Evolutionary conservation across 2,113 vertebrate genomes (phyloP).

Genomic region (Etia nguti): DNA sequence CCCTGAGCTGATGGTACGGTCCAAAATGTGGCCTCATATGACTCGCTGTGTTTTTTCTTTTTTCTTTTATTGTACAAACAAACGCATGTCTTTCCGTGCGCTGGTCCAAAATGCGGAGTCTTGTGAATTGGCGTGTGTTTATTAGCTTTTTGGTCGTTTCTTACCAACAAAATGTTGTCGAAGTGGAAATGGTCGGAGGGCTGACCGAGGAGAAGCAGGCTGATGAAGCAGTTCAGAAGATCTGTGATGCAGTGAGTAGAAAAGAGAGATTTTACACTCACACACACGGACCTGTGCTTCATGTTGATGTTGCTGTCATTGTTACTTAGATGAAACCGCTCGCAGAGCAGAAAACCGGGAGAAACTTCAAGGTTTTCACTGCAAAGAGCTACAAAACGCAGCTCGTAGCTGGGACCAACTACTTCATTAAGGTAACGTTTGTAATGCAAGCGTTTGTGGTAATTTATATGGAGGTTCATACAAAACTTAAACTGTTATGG

Average conservation of each 20-base stretch:
- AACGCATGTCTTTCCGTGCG: background rate
- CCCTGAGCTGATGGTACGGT: background rate
- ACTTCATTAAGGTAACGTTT: constrained; percentile 80
- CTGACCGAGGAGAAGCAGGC: constrained; percentile 15
- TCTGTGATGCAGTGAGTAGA: constrained; percentile 70
- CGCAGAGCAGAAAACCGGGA: constrained; percentile 57
- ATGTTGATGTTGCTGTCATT: background rate
- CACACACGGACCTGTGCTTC: background rate
- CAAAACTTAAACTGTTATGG: background rate
- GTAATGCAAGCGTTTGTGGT: background rate
- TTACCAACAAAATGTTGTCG: background rate
- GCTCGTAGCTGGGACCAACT: constrained; percentile 74
- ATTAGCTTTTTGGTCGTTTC: rapidly evolving
- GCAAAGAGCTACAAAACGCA: constrained; percentile 67
- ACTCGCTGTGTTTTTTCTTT: background rate
- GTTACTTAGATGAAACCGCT: constrained; percentile 45
- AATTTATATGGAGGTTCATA: background rate
- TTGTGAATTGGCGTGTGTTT: background rate
- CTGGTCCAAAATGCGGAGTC: background rate
- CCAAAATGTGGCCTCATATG: background rate
- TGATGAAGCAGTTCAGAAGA: constrained; percentile 66
- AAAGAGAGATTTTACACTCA: rapidly evolving
- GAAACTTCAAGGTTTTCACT: constrained; percentile 24
- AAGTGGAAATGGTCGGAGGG: constrained; percentile 60
- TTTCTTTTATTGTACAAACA: background rate